Evolutionary conservation across 2,113 vertebrate species (phyloP), one percentile per base, ranked within the genome.

Genomic region (Oryzias javanicus): DNA sequence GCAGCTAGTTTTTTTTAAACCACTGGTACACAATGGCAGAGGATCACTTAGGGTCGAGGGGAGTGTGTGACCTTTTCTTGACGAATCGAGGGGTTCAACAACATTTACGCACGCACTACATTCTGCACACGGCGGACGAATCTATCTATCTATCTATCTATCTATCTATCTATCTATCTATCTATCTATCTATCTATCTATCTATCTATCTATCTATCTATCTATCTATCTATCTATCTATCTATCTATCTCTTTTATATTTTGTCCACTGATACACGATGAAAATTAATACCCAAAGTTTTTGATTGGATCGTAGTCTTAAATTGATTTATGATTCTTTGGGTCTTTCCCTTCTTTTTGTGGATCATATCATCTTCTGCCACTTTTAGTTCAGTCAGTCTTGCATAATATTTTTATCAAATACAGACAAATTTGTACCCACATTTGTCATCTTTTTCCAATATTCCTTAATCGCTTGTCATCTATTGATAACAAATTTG

Each of bases 81-180:
- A 81, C 82, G 81, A 91, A 92, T 88, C 81, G 81, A 57, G 64
- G 87, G 89, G 89, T 91, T 91, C 90, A 91, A 91, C 90, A 91
- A 90, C 90, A 91, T 92, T 92, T 91, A 91, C 90, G 92, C 91
- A 92, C 89, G 67, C 91, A 91, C 91, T 92, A 89, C 91, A 93
- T 92, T 92, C 91, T 72, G 83, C 90, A 88, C 87, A 89, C 87
- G 87, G 88, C 86, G 59, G 78, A 89, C 85, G 79, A 85, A 90
- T 88, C 86, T 83, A 84, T 76, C 66, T 86, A 20, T 50, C 20
- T 50, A 63, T 55, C 47, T 55, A 48, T 61, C 48, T 57, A 66
- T 70, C 54, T 69, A 59, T 80, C 68, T 58, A 59, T 72, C 64
- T 59, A 66, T 80, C 55, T 61, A 70, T 78, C 64, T 64, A 65